phyloP scores from a whole-genome alignment of 2,888 invertebrate species.

The Tachina grossa region DNA sequence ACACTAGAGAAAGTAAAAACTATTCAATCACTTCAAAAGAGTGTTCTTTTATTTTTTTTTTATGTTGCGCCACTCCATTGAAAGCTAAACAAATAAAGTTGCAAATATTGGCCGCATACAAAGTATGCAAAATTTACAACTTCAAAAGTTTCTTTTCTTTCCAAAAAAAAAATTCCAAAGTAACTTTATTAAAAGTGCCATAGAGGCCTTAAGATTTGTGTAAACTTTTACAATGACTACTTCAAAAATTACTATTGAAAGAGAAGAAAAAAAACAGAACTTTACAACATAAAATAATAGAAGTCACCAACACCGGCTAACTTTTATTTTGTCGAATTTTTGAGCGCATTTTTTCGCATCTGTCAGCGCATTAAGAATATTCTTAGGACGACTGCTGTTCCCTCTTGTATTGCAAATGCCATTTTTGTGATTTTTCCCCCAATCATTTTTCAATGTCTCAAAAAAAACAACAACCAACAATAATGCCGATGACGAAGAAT shows the following conservation, averaged over 20 bases:
- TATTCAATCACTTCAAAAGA: no score
- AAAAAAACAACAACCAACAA: conserved; percentile 7
- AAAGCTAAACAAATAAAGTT: conserved; percentile 5
- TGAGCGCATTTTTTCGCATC: conserved; percentile 71
- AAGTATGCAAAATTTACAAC: not conserved
- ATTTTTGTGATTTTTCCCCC: conserved; percentile 67
- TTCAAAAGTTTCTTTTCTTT: not conserved
- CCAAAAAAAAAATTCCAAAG: conserved; percentile 1
- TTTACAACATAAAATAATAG: conserved; percentile 25
- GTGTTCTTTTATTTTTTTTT: not conserved
- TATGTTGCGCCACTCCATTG: not conserved
- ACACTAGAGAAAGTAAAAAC: no score
- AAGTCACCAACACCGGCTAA: conserved; percentile 67
- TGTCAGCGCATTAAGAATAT: conserved; percentile 37
- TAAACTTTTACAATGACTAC: conserved; percentile 35
- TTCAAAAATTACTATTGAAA: conserved; percentile 6
- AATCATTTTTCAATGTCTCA: conserved; percentile 43
- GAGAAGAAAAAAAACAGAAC: not conserved
- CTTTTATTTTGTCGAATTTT: conserved; percentile 46
- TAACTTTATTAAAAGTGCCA: conserved; percentile 28
- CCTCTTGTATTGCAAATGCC: conserved; percentile 59
- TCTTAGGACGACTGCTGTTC: conserved; percentile 43
- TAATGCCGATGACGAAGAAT: conserved; percentile 49
- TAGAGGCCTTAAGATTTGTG: conserved; percentile 36
- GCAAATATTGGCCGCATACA: not conserved